These are phyloP conservation scores for Henricia sp. DNA, from an alignment of 53 echinoderm and acorn worm species.

Conservation along the genomic window DNA sequence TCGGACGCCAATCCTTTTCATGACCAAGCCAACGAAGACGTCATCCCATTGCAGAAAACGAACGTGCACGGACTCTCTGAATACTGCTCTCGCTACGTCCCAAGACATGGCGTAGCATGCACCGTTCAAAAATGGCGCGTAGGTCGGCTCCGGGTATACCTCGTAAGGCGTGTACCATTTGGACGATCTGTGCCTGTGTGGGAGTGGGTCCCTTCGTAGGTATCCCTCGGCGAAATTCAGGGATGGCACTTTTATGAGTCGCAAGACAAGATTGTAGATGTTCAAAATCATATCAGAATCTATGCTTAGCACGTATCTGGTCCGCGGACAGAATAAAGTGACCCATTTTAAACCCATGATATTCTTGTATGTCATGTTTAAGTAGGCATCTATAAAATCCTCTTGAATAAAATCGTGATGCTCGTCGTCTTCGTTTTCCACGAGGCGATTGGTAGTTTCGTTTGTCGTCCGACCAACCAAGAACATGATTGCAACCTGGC, in stretches of 20 bases:
- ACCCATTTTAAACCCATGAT: constrained; percentile 63
- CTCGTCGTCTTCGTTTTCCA: constrained; percentile 24
- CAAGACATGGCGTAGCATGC: constrained; percentile 52
- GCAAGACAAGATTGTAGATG: constrained; percentile 20
- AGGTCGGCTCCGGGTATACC: constrained; percentile 40
- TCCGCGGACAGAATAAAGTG: constrained; percentile 34
- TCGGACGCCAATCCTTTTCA: constrained; percentile 22
- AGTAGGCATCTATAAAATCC: constrained; percentile 52
- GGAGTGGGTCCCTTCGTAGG: constrained; percentile 15
- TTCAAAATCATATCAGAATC: constrained; percentile 40
- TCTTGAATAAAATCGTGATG: constrained; percentile 57
- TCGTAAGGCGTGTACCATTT: constrained; percentile 59
- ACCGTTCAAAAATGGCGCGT: constrained; percentile 63
- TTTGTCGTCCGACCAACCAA: constrained; percentile 34
- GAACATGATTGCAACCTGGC: constrained; percentile 45
- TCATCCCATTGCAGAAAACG: constrained; percentile 61
- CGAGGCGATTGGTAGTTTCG: not conserved
- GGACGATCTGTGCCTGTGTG: constrained; percentile 27
- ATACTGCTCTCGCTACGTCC: constrained; percentile 27
- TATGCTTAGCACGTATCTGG: constrained; percentile 43
- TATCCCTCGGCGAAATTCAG: constrained; percentile 41
- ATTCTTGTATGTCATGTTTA: constrained; percentile 52
- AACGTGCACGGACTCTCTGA: constrained; percentile 29
- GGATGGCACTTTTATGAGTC: constrained; percentile 14
- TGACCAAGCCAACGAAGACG: constrained; percentile 52